Conservation (phyloP, 2,797 vertebrate genomes). For the Enteromius anoplus region DNA sequence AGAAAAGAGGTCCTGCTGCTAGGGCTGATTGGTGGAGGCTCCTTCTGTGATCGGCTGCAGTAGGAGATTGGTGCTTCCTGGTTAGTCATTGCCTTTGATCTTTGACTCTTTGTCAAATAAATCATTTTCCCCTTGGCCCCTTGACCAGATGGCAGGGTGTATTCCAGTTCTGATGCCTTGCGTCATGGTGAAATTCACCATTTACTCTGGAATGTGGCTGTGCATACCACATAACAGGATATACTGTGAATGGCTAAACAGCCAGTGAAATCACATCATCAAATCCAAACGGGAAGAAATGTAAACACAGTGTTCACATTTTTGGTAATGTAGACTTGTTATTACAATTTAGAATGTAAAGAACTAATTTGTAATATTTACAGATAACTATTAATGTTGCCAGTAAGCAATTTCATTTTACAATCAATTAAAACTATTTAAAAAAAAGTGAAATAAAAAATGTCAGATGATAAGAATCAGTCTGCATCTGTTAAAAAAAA, state of each 20-base stretch:
- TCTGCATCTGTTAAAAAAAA: not conserved
- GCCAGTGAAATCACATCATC: not conserved
- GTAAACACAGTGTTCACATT: not conserved
- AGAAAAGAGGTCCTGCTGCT: conserved; percentile 62
- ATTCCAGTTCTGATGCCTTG: conserved; percentile 64
- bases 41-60: conserved; percentile 51
- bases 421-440: not conserved
- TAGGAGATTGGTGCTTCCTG: conserved; percentile 43
- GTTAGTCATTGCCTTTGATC: conserved; percentile 67
- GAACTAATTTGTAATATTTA: not conserved
- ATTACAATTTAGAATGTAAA: not conserved
- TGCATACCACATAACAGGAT: conserved; percentile 32
- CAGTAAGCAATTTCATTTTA: not conserved
- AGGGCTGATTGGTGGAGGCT: conserved; percentile 71
- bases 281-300: not conserved
- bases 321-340: not conserved
- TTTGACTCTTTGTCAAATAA: conserved; percentile 70
- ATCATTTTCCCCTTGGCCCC: conserved; percentile 67
- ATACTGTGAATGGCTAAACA: not conserved
- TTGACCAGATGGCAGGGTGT: conserved; percentile 71
- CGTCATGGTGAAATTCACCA: conserved; percentile 64
- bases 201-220: conserved; percentile 65
- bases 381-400: no score
- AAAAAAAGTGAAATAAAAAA: not conserved
- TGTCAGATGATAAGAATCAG: not conserved